These are phyloP conservation scores for Gymnocephalus cernua DNA, from an alignment of 2,113 vertebrate species.

Conservation along the genomic window DNA sequence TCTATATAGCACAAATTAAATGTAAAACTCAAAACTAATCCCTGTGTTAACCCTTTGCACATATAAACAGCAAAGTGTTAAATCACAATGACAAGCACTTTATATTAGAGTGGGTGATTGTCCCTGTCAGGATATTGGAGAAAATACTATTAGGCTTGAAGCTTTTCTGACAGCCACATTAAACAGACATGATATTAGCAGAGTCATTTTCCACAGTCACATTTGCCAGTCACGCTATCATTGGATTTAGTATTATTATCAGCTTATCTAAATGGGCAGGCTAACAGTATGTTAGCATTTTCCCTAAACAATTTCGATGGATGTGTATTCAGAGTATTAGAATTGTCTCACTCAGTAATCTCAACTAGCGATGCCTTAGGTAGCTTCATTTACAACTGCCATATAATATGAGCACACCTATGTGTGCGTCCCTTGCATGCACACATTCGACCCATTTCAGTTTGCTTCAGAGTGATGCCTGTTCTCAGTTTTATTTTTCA, in stretches of 20 bases:
- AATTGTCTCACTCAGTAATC: slow-evolving; percentile 33
- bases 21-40: background rate
- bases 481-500: background rate
- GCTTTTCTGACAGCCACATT: slow-evolving; percentile 39
- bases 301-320: background rate
- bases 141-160: background rate
- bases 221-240: slow-evolving; percentile 17
- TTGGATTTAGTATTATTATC: slow-evolving; percentile 31
- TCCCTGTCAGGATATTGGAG: slow-evolving; percentile 20
- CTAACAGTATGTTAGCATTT: slow-evolving; percentile 56
- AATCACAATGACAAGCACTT: background rate
- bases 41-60: background rate
- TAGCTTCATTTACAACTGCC: slow-evolving; percentile 6
- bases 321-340: slow-evolving; percentile 32
- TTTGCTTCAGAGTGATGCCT: background rate
- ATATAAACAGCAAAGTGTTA: background rate
- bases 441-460: background rate
- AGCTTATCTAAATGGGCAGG: slow-evolving; percentile 55
- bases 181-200: slow-evolving; percentile 37
- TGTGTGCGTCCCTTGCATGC: background rate
- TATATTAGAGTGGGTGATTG: background rate
- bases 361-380: slow-evolving; percentile 17
- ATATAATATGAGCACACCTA: background rate
- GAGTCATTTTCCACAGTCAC: slow-evolving; percentile 9
- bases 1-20: background rate